Base-by-base conservation (phyloP, 2,113 vertebrate species). In the Crotalus tigris region DNA sequence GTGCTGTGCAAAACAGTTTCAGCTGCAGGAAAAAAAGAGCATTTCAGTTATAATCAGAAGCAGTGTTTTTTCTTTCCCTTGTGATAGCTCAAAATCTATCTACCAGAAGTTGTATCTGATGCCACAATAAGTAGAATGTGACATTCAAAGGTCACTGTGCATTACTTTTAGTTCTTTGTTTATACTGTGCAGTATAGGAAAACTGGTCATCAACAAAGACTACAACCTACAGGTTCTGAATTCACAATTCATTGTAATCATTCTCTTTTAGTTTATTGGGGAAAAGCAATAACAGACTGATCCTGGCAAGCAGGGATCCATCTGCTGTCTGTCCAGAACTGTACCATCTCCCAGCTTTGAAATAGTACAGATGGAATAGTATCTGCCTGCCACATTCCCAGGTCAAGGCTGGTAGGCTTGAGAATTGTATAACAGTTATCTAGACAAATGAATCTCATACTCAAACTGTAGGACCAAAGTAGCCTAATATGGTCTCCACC, bases 41-140 rank as follows among this genome's bases (percentile, higher is more conserved):
- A 95, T 93, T 96, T 94, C 95, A 51, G 91, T 44, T 93, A 21
- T 55, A 90, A 85, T 87, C 92, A 85, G 93, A 92, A 95, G 94
- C 8, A 87, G 19, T 92, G n/a, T 94, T 85, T 95, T 51, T 92
- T 88, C 81, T 95, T 87, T 88, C 93, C 95, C 94, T 93, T 81
- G 54, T 88, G 93, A 89, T 21, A 75, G n/a, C 81, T 93, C 90
- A 81, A 95, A 93, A 93, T 89, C 94, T 87, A 17, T 53, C 64
- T 88, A 85, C 61, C 55, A 87, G 49, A 61, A 44, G 33, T 39
- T 51, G n/a, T 92, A 54, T 26, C 61, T 89, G 86, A 15, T 69
- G 86, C 75, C 75, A 81, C 33, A 81, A 21, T 53, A 21, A 54
- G 15, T 6, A 64, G 86, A 88, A 64, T 24, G 12, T 88, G 91